These are phyloP conservation scores for Hippocampus abdominalis DNA, from an alignment of 2,113 vertebrate genomes.

Conservation along the genomic window DNA sequence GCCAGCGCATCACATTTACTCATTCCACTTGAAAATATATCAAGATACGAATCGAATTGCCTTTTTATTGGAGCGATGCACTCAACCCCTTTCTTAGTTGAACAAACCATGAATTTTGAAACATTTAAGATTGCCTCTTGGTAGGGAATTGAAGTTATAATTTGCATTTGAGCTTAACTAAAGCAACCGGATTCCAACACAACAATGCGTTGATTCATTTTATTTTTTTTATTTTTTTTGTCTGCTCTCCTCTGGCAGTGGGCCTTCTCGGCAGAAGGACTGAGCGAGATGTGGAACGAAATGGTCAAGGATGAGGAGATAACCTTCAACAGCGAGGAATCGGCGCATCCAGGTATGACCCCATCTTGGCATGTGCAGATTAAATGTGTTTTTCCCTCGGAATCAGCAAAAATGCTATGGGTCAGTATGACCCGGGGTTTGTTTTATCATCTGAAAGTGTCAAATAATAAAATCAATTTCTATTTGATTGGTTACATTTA, in stretches of 20 bases:
- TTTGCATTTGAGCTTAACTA: too few species aligned
- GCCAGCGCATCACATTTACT: too few species aligned
- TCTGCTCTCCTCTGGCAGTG: slow-evolving; percentile 72
- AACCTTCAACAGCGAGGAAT: slow-evolving; percentile 83
- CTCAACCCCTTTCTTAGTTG: too few species aligned
- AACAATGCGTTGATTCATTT: too few species aligned
- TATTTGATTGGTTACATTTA: background rate
- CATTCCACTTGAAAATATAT: too few species aligned
- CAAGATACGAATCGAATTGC: too few species aligned
- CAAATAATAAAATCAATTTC: background rate
- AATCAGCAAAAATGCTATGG: background rate
- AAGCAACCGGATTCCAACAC: too few species aligned
- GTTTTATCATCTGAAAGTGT: background rate
- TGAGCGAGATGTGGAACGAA: slow-evolving; percentile 98
- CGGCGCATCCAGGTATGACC: slow-evolving; percentile 76
- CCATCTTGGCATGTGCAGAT: background rate
- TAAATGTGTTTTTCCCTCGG: background rate
- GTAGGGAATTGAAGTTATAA: too few species aligned
- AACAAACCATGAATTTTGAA: too few species aligned
- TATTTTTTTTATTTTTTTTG: background rate
- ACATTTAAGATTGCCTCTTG: too few species aligned
- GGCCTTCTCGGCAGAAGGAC: slow-evolving; percentile 91
- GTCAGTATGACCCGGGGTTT: background rate
- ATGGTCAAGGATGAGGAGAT: slow-evolving; percentile 99
- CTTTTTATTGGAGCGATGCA: too few species aligned